These are phyloP conservation scores for Uloborus diversus DNA, from an alignment of 1,140 invertebrate species.

Conservation along the genomic window DNA sequence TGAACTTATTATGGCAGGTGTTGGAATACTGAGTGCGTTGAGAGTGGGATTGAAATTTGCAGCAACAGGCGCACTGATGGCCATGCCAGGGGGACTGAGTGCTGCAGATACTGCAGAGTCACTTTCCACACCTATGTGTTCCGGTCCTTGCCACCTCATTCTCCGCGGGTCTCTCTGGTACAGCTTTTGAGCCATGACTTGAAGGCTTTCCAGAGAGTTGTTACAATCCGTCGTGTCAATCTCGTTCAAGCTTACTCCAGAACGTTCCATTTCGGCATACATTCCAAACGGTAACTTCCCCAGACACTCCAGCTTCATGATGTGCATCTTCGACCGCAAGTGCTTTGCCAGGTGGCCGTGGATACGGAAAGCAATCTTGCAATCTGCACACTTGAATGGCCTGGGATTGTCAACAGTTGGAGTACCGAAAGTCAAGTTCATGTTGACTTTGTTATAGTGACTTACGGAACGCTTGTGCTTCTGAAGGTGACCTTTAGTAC, in stretches of 20 bases:
- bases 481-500: constrained; percentile 89
- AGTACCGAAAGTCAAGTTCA: constrained; percentile 85
- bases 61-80: constrained; percentile 20
- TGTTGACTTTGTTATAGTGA: constrained; percentile 87
- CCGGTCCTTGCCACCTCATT: constrained; percentile 53
- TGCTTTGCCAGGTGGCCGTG: constrained; percentile 97
- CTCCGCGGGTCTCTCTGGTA: constrained; percentile 69
- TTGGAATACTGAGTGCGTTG: too few relatives aligned
- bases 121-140: constrained; percentile 20
- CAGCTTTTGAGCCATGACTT: constrained; percentile 81
- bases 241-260: constrained; percentile 88
- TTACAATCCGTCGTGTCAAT: constrained; percentile 94
- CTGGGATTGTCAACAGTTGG: constrained; percentile 88
- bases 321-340: constrained; percentile 95
- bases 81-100: constrained; percentile 34
- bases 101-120: constrained; percentile 3
- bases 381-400: constrained; percentile 93
- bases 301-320: constrained; percentile 91
- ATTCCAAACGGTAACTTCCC: constrained; percentile 95
- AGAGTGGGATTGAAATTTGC: constrained; percentile 12
- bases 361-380: constrained; percentile 94
- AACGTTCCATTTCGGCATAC: constrained; percentile 92
- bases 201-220: constrained; percentile 86
- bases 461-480: constrained; percentile 90
- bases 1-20: background rate